Base-by-base conservation (phyloP, 2,113 vertebrate species). In the Caranx ignobilis region DNA sequence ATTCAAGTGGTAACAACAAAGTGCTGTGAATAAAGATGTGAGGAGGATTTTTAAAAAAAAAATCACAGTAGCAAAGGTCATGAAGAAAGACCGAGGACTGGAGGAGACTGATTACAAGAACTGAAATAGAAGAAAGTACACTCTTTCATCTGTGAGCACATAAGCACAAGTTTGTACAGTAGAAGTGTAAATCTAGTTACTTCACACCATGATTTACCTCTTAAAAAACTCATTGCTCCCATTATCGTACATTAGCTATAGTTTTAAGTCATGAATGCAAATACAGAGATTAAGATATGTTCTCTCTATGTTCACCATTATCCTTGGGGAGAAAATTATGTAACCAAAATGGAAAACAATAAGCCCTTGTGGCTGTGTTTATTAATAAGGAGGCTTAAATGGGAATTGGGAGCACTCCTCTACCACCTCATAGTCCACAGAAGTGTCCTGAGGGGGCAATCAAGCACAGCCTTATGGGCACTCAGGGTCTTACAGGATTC, bases 401-500 rank as follows among this genome's bases (percentile, higher is more conserved):
- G 55, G 45, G n/a, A 72, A 47, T 15, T 71, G 48, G 32, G 31
- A 55, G 32, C 37, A 50, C 35, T 66, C 5, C 39, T 48, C 11
- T 3, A 15, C 45, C 34, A 61, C 41, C 57, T 68, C n/a, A 2
- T 26, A 67, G 19, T n/a, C 35, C 21, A 19, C 34, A 34, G 15
- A 31, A 63, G 41, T 21, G 19, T 34, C 80, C 80, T 54, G 9
- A 57, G 71, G 77, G 84, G 13, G 34, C 52, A 85, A 79, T 75
- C 69, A 73, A 39, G 32, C 37, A 43, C 1, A 15, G 16, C 13
- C 45, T 67, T 11, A 1, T 6, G 15, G 41, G 69, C 7, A 8
- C 61, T 54, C 6, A 13, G 56, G 39, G 26, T 67, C 43, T 18
- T 60, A 19, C 2, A 78, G 35, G 48, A 69, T 31, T 63, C 18